Conservation (phyloP, 2,888 invertebrate species). For the Mythimna ferrago region DNA sequence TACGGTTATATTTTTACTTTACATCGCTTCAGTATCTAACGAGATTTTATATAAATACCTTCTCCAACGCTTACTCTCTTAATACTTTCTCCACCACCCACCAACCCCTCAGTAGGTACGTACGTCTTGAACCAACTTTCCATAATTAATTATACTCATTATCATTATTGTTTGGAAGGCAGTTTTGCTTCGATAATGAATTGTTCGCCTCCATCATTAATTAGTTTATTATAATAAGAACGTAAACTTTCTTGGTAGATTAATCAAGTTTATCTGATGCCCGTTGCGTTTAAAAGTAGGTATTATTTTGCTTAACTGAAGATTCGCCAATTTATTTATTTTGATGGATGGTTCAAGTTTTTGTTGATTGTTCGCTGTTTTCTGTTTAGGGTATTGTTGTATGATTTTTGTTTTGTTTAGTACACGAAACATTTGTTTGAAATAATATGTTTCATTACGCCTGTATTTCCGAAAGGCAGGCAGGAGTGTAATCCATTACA, state of each 20-base stretch:
- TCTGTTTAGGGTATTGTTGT: constrained; percentile 10
- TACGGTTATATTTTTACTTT: no score
- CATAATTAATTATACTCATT: constrained; percentile 91
- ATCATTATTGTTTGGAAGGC: constrained; percentile 91
- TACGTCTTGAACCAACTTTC: constrained; percentile 90
- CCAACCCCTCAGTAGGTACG: constrained; percentile 77
- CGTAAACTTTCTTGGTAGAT: constrained; percentile 86
- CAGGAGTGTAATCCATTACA: not conserved
- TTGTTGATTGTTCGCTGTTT: constrained; percentile 38
- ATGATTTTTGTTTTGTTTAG: not conserved
- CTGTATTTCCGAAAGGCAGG: not conserved
- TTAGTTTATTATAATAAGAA: constrained; percentile 91
- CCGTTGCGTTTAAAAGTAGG: constrained; percentile 77
- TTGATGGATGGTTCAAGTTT: constrained; percentile 60
- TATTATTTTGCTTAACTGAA: constrained; percentile 63
- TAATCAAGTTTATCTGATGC: constrained; percentile 90
- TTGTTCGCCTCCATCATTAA: constrained; percentile 90
- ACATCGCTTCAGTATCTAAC: not conserved
- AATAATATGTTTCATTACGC: not conserved
- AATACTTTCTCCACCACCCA: constrained; percentile 61
- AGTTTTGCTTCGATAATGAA: constrained; percentile 91
- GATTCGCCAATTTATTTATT: constrained; percentile 60
- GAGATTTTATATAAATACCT: constrained; percentile 49
- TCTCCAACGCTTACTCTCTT: constrained; percentile 65
- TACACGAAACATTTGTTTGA: not conserved